Percentiles rank a stretch among this genome's conserved stretches.
These are phyloP conservation scores for Antheraea assamensis DNA, from an alignment of 2,888 invertebrate species.

Conservation along the genomic window DNA sequence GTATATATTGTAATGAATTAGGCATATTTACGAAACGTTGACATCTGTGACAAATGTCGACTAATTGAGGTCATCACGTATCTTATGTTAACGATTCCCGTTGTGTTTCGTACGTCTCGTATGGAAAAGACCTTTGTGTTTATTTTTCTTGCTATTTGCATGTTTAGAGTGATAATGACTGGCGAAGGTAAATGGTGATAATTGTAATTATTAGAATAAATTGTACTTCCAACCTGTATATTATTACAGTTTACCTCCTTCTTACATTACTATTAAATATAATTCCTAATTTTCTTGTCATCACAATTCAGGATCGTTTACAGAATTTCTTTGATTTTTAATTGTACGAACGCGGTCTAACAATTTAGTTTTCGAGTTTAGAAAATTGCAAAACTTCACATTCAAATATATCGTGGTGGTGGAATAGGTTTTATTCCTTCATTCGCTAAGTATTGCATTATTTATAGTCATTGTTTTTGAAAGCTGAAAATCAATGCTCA, in stretches of 20 bases:
- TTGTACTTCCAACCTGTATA: neutral
- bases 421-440: neutral
- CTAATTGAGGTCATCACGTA: constrained; percentile 15
- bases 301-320: neutral
- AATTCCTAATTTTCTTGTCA: neutral
- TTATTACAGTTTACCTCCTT: neutral
- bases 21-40: constrained; percentile 14
- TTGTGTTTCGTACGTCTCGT: neutral
- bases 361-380: neutral
- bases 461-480: too few relatives aligned
- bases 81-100: neutral
- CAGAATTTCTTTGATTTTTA: neutral
- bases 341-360: neutral
- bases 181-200: constrained; percentile 14
- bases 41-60: constrained; percentile 6
- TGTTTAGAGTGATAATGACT: constrained; percentile 12
- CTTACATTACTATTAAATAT: neutral
- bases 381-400: neutral
- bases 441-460: too few relatives aligned
- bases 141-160: constrained; percentile 12
- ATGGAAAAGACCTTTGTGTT: constrained; percentile 16
- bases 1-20: constrained; percentile 14
- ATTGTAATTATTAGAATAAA: constrained; percentile 10
- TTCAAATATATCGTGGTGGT: neutral
- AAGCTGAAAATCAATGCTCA: neutral